Evolutionary conservation across 2,797 vertebrate genomes (phyloP).

Genomic region (Oryzias sinensis): DNA sequence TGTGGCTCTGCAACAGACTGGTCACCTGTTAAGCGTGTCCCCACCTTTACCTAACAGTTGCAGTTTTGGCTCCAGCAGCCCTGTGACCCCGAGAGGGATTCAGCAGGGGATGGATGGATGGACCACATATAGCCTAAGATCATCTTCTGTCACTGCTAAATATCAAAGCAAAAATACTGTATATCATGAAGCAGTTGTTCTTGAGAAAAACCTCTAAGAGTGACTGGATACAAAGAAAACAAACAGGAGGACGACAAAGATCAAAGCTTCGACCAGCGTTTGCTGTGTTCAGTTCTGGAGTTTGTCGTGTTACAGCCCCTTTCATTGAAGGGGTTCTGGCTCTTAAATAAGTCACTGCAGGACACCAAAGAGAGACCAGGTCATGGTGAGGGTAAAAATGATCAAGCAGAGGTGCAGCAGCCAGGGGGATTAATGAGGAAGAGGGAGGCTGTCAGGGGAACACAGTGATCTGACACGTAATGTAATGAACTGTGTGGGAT

Average conservation of each 20-base stretch:
- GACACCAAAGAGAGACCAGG: slow-evolving; percentile 2
- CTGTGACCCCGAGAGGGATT: too few relatives aligned
- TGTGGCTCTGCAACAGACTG: too few relatives aligned
- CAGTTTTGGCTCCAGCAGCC: too few relatives aligned
- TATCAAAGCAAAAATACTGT: too few relatives aligned
- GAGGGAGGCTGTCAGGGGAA: slow-evolving; percentile 11
- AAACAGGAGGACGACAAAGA: background rate
- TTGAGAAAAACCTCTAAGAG: too few relatives aligned
- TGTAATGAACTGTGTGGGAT: slow-evolving; percentile 30
- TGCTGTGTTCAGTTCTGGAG: background rate
- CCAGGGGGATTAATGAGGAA: slow-evolving; percentile 34
- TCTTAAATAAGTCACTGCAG: background rate
- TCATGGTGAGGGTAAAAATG: slow-evolving; percentile 16
- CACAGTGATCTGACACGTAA: slow-evolving; percentile 17
- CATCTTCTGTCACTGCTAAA: too few relatives aligned
- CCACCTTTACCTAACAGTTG: too few relatives aligned
- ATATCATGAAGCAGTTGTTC: too few relatives aligned
- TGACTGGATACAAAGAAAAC: too few relatives aligned
- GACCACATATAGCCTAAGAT: too few relatives aligned
- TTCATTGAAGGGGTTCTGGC: background rate
- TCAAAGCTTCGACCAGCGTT: slow-evolving; percentile 6
- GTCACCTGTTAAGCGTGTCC: too few relatives aligned
- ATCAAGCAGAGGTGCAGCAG: slow-evolving; percentile 28
- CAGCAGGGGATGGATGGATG: too few relatives aligned
- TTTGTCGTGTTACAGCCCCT: slow-evolving; percentile 4